Evolutionary conservation across 2,797 vertebrate genomes (phyloP).

Genomic region (Squalus acanthias): DNA sequence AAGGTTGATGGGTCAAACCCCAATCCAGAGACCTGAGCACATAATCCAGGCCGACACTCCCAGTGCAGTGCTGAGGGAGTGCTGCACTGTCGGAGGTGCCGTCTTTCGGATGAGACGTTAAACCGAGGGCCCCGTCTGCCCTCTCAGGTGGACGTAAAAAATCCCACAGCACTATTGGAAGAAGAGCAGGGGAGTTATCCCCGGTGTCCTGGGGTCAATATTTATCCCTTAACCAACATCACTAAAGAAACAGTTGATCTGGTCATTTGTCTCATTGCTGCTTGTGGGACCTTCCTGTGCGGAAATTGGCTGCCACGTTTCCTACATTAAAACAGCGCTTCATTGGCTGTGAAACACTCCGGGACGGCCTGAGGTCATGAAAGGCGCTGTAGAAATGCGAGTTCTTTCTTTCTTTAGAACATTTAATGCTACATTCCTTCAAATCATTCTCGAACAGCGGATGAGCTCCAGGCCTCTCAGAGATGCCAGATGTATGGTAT

Average conservation of each 20-base stretch:
- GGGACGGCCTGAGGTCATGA: background rate
- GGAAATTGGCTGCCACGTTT: background rate
- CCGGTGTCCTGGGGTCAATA: background rate
- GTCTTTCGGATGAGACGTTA: background rate
- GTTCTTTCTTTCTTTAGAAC: background rate
- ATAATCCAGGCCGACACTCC: background rate
- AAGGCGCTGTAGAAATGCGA: background rate
- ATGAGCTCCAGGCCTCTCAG: background rate
- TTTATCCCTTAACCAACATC: background rate
- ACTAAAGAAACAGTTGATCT: background rate
- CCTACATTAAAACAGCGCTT: background rate
- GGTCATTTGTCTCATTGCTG: background rate
- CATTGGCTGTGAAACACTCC: too few relatives aligned
- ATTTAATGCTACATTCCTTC: background rate
- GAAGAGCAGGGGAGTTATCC: background rate
- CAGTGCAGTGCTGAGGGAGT: background rate
- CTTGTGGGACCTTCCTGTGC: background rate
- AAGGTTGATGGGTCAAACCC: too few relatives aligned
- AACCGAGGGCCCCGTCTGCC: background rate
- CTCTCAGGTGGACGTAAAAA: background rate
- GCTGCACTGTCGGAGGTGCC: background rate
- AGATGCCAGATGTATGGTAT: background rate
- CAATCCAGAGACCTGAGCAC: too few relatives aligned
- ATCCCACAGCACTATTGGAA: background rate
- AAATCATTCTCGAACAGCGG: background rate